phyloP scores from a whole-genome alignment of 2,113 vertebrate species.

The Phaethornis superciliosus region DNA sequence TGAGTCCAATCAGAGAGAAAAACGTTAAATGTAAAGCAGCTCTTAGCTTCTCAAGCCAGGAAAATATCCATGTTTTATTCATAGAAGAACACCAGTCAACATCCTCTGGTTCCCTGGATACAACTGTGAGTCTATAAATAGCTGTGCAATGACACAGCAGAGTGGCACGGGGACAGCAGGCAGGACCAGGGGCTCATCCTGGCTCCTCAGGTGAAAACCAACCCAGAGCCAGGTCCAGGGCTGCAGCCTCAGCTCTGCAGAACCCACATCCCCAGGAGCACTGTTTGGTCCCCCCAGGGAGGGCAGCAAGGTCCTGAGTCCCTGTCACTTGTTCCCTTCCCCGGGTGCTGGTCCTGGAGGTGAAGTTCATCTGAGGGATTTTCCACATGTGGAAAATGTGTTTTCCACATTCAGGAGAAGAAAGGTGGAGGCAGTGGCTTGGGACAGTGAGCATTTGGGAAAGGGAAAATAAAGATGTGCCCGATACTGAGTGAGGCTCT shows the following conservation, averaged over 20 bases:
- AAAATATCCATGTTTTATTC: slow-evolving; percentile 73
- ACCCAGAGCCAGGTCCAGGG: neutral
- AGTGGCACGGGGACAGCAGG: slow-evolving; percentile 52
- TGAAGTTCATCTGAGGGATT: neutral
- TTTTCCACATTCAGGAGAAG: neutral
- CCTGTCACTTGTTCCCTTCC: neutral
- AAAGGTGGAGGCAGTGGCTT: rapidly evolving
- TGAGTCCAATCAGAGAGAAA: neutral
- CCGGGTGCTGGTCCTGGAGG: neutral
- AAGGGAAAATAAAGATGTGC: rapidly evolving
- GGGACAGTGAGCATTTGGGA: neutral
- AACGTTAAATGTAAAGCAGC: slow-evolving; percentile 16
- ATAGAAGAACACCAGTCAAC: slow-evolving; percentile 70
- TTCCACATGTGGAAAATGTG: no score
- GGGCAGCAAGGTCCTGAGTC: rapidly evolving
- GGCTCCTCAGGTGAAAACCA: neutral
- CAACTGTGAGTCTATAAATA: slow-evolving; percentile 72
- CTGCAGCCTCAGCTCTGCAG: neutral
- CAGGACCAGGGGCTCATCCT: neutral
- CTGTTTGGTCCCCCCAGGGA: neutral
- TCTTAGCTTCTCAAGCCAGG: slow-evolving; percentile 49
- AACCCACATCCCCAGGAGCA: neutral
- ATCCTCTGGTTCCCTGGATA: slow-evolving; percentile 75
- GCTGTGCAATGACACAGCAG: slow-evolving; percentile 73
- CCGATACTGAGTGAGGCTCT: neutral